Conservation (phyloP, 2,113 vertebrate species). For the Sander vitreus region DNA sequence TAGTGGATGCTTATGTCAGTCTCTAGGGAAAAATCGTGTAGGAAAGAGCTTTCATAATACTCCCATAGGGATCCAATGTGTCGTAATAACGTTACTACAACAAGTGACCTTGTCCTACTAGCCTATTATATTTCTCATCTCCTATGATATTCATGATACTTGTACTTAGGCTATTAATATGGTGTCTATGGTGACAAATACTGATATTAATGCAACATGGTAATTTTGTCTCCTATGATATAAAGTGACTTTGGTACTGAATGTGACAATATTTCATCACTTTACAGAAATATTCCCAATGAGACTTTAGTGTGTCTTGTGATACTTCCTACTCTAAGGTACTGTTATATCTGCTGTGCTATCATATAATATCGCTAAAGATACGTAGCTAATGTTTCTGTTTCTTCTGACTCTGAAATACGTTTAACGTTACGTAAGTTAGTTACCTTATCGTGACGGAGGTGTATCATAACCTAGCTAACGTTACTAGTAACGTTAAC, state of each 20-base stretch:
- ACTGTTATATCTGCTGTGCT: background rate
- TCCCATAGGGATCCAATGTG: background rate
- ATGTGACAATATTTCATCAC: background rate
- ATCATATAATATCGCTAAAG: background rate
- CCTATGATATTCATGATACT: background rate
- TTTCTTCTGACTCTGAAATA: background rate
- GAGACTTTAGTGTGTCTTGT: background rate
- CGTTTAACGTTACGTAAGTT: conserved; percentile 5
- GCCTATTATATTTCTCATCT: background rate
- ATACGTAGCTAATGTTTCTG: background rate
- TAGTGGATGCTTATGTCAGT: background rate
- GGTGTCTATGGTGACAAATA: background rate
- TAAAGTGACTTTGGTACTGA: background rate
- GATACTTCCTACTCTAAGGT: background rate
- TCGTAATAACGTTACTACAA: background rate
- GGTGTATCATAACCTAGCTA: background rate
- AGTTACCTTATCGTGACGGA: background rate
- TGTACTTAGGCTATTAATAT: background rate
- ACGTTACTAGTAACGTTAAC: too few species aligned
- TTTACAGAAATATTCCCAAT: background rate
- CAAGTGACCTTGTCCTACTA: background rate
- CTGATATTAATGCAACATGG: background rate
- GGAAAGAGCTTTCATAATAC: background rate
- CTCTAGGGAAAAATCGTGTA: too few species aligned
- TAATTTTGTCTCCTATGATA: background rate